These are phyloP conservation scores for Neoarius graeffei DNA, from an alignment of 2,113 vertebrate genomes.

Conservation along the genomic window DNA sequence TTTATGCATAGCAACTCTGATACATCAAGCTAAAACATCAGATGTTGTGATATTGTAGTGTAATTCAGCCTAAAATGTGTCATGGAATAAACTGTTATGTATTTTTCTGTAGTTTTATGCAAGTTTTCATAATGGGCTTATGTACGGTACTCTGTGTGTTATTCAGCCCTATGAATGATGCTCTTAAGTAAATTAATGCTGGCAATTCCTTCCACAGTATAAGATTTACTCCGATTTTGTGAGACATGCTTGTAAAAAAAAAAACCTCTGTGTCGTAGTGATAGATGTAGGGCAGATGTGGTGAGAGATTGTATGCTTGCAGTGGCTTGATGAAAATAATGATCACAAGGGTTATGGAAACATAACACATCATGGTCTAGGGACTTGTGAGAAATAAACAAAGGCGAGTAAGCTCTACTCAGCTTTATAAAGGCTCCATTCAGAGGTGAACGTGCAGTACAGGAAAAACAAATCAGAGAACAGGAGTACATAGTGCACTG, in stretches of 20 bases:
- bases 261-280: neutral
- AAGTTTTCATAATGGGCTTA: neutral
- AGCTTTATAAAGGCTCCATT: neutral
- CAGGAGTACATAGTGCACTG: neutral
- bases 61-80: neutral
- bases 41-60: neutral
- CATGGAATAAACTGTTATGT: neutral
- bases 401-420: neutral
- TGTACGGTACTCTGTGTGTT: neutral
- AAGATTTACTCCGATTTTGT: neutral
- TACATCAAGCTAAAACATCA: neutral
- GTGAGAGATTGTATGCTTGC: constrained; percentile 36
- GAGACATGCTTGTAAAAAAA: constrained; percentile 10
- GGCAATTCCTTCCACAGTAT: neutral
- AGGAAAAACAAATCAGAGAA: constrained; percentile 29
- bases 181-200: neutral
- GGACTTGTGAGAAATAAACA: constrained; percentile 30
- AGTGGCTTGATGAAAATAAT: constrained; percentile 47
- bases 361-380: constrained; percentile 36
- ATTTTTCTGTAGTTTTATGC: neutral
- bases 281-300: constrained; percentile 37
- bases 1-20: neutral
- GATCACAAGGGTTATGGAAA: constrained; percentile 40
- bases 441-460: neutral
- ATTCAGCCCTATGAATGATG: neutral